A percentile compares a stretch with the other conserved stretches of the same genome.
phyloP scores from a whole-genome alignment of 2,888 invertebrate species.

The Eumerus sabulonum region DNA sequence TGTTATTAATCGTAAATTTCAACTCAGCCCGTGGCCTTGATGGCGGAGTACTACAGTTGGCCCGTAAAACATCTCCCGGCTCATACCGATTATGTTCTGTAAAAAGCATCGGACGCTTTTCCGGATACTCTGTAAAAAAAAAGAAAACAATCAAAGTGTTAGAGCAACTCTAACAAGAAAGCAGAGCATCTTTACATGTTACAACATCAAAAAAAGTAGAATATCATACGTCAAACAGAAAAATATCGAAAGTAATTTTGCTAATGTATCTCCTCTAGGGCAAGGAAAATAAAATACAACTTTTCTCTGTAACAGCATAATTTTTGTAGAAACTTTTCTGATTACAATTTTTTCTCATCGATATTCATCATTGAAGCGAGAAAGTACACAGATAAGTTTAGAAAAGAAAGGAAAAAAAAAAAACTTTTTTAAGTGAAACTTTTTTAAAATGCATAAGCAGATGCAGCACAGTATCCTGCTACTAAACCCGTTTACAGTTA shows the following conservation, averaged over 20 bases:
- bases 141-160: conserved; percentile 9
- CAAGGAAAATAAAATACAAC: conserved; percentile 37
- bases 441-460: conserved; percentile 12
- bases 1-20: conserved; percentile 88
- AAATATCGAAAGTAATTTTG: conserved; percentile 61
- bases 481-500: no score
- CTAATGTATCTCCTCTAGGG: conserved; percentile 61
- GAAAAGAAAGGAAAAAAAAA: conserved; percentile 20
- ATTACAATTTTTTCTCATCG: conserved; percentile 53
- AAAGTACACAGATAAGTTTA: neutral
- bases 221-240: conserved; percentile 30
- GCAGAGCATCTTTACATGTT: no score
- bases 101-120: conserved; percentile 83
- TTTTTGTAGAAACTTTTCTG: conserved; percentile 59
- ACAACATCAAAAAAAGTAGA: no score
- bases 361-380: conserved; percentile 47
- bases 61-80: conserved; percentile 86
- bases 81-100: conserved; percentile 88
- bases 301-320: conserved; percentile 41
- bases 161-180: no score
- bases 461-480: no score
- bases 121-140: conserved; percentile 85
- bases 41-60: conserved; percentile 89
- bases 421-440: conserved; percentile 22
- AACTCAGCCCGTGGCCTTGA: conserved; percentile 87